These are phyloP conservation scores for Drosophila sp. DNA, from an alignment of 1,140 invertebrate genomes.

Conservation along the genomic window DNA sequence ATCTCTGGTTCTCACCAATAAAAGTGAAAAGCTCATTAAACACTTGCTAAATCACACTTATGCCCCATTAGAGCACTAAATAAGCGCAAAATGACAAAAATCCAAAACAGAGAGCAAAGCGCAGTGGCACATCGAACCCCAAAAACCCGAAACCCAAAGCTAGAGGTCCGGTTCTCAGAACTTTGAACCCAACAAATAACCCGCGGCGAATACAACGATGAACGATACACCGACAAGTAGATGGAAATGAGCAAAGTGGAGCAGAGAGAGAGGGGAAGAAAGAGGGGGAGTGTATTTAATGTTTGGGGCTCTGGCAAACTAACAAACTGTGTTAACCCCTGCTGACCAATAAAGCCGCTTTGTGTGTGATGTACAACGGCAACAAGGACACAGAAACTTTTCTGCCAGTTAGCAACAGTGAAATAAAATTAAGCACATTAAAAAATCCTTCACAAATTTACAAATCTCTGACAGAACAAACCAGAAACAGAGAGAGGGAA, in stretches of 20 bases:
- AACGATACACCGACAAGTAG: conserved; percentile 38
- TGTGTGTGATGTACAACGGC: conserved; percentile 67
- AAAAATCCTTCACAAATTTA: conserved; percentile 81
- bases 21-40: conserved; percentile 77
- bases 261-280: not conserved
- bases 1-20: conserved; percentile 6
- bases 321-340: conserved; percentile 73
- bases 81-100: conserved; percentile 67
- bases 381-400: conserved; percentile 64
- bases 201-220: conserved; percentile 57
- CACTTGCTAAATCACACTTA: conserved; percentile 77
- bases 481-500: conserved; percentile 25
- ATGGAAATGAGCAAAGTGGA: conserved; percentile 46
- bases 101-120: conserved; percentile 4
- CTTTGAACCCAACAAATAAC: conserved; percentile 71
- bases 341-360: conserved; percentile 79
- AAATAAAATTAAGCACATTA: conserved; percentile 79
- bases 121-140: not conserved
- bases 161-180: conserved; percentile 48
- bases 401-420: conserved; percentile 60
- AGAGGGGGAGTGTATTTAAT: conserved; percentile 52
- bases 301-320: conserved; percentile 69
- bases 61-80: conserved; percentile 78
- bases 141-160: conserved; percentile 25
- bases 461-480: conserved; percentile 66